These are phyloP conservation scores for Pyrocoelia pectoralis DNA, from an alignment of 2,888 invertebrate genomes.

Conservation along the genomic window DNA sequence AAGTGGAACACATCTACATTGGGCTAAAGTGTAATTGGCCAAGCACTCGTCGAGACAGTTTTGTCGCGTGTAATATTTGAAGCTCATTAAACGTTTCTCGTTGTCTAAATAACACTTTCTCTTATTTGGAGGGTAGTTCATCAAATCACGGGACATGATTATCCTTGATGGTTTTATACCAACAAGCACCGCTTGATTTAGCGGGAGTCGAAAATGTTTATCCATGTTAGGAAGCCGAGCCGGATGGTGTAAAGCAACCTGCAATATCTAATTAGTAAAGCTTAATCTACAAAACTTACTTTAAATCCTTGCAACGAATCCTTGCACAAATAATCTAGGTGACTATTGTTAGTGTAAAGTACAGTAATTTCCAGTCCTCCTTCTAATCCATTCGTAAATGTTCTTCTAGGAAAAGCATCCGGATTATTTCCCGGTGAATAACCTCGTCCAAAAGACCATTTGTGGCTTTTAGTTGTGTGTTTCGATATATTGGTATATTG, in stretches of 20 bases:
- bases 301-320: slow-evolving; percentile 10
- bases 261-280: slow-evolving; percentile 39
- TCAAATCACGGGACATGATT: slow-evolving; percentile 71
- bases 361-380: slow-evolving; percentile 69
- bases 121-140: slow-evolving; percentile 67
- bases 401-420: slow-evolving; percentile 60
- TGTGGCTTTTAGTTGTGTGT: not conserved
- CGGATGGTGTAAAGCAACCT: slow-evolving; percentile 72
- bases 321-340: slow-evolving; percentile 72
- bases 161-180: slow-evolving; percentile 77
- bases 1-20: slow-evolving; percentile 15
- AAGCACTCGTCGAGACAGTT: slow-evolving; percentile 48
- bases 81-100: slow-evolving; percentile 44
- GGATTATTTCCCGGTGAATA: not conserved
- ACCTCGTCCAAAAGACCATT: not conserved
- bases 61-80: slow-evolving; percentile 44
- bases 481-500: too few species aligned
- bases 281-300: not conserved
- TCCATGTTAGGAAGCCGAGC: slow-evolving; percentile 72
- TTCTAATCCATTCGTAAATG: slow-evolving; percentile 70
- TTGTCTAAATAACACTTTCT: slow-evolving; percentile 54
- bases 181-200: slow-evolving; percentile 70
- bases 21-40: slow-evolving; percentile 39
- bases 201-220: slow-evolving; percentile 72
- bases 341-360: slow-evolving; percentile 65